Evolutionary conservation across 2,797 vertebrate genomes (phyloP).

Genomic region (Pelochelys cantorii): DNA sequence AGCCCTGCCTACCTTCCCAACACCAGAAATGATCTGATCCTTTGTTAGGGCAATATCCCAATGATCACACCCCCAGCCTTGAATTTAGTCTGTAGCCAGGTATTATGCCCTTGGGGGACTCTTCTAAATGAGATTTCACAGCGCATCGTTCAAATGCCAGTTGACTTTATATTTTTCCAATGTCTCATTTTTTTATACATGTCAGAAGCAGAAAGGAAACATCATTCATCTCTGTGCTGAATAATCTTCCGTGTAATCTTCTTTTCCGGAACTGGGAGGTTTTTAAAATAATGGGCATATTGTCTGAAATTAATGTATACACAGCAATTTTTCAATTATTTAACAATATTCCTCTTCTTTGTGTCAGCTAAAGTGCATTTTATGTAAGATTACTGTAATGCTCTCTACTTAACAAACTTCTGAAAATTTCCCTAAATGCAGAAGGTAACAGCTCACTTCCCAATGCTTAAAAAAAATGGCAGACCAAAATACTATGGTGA

Average conservation of each 20-base stretch:
- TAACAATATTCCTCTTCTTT: conserved; percentile 20
- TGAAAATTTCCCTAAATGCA: not conserved
- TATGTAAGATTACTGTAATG: conserved; percentile 12
- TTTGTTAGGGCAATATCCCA: not conserved
- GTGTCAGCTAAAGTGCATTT: conserved; percentile 1
- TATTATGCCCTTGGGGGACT: not conserved
- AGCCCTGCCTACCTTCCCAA: not conserved
- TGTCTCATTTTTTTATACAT: not conserved
- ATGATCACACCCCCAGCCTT: not conserved
- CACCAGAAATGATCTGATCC: not conserved
- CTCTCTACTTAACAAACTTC: conserved; percentile 22
- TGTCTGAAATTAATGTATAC: conserved; percentile 45
- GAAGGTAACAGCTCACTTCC: not conserved
- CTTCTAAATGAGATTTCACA: not conserved
- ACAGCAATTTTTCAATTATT: conserved; percentile 3
- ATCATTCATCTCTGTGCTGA: not conserved
- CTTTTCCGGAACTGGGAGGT: conserved; percentile 26
- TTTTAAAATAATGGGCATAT: conserved; percentile 42
- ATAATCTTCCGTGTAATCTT: conserved; percentile 52
- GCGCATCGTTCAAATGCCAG: not conserved
- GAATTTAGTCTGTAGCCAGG: not conserved
- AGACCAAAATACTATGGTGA: not conserved
- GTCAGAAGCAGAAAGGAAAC: conserved; percentile 5
- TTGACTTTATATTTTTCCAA: not conserved
- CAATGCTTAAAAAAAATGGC: not conserved